Percentiles rank a stretch among this genome's conserved stretches.
Evolutionary conservation across 2,888 invertebrate species (phyloP).

Genomic region (Plagiodera versicolora): DNA sequence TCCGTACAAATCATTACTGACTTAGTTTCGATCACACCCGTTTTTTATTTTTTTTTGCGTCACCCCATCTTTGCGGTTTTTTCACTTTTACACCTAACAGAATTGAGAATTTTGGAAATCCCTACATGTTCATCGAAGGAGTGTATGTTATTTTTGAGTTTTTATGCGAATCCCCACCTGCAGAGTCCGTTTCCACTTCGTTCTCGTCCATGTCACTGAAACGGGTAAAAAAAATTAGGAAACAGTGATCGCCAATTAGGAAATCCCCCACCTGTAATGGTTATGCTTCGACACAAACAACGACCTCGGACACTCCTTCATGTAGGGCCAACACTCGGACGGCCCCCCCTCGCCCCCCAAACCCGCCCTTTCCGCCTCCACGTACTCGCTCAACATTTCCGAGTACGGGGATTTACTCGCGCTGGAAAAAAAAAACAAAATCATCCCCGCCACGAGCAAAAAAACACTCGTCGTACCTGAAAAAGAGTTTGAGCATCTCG

Average conservation of each 20-base stretch:
- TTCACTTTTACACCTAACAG: not conserved
- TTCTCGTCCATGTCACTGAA: slow-evolving; percentile 23
- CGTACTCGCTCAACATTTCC: slow-evolving; percentile 72
- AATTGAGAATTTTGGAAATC: not conserved
- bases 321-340: slow-evolving; percentile 85
- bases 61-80: slow-evolving; percentile 25
- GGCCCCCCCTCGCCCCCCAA: slow-evolving; percentile 61
- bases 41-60: slow-evolving; percentile 35
- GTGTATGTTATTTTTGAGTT: slow-evolving; percentile 45
- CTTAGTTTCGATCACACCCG: slow-evolving; percentile 44
- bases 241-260: slow-evolving; percentile 24
- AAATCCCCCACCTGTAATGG: slow-evolving; percentile 61
- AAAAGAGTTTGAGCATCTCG: slow-evolving; percentile 79
- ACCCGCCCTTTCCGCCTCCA: slow-evolving; percentile 78
- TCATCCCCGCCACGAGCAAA: too few relatives aligned
- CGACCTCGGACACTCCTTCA: slow-evolving; percentile 79
- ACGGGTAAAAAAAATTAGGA: not conserved
- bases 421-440: slow-evolving; percentile 59
- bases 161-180: slow-evolving; percentile 19
- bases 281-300: slow-evolving; percentile 65
- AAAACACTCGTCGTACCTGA: slow-evolving; percentile 65
- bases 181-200: slow-evolving; percentile 36
- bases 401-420: slow-evolving; percentile 83
- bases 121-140: slow-evolving; percentile 43
- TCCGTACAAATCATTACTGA: slow-evolving; percentile 31